Evolutionary conservation across 2,888 invertebrate genomes (phyloP).

Genomic region (Polyploca ridens): DNA sequence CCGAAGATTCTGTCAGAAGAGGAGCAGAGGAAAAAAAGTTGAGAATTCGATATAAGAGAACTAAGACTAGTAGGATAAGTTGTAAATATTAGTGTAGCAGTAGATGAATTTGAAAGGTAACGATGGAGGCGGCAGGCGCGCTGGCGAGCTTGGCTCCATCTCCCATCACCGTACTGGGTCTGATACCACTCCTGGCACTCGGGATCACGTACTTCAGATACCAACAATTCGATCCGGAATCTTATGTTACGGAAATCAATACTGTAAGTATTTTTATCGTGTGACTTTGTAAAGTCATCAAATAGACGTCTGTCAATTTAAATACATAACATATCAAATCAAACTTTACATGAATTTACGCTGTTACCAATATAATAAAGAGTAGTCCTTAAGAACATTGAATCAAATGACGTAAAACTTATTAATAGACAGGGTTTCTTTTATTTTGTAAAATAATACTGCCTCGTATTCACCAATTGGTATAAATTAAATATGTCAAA

Average conservation of each 20-base stretch:
- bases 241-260: constrained; percentile 88
- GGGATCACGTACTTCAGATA: constrained; percentile 93
- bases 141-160: constrained; percentile 85
- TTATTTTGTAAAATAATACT: too few species aligned
- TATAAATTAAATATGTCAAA: too few species aligned
- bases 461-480: too few species aligned
- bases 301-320: too few species aligned
- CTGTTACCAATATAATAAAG: too few species aligned
- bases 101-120: constrained; percentile 69
- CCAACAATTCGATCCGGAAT: constrained; percentile 92
- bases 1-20: constrained; percentile 88
- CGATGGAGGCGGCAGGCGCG: constrained; percentile 81
- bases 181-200: constrained; percentile 92
- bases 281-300: not conserved
- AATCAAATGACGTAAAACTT: too few species aligned
- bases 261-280: constrained; percentile 82
- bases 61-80: constrained; percentile 74
- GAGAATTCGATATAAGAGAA: constrained; percentile 87
- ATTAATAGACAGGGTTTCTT: too few species aligned
- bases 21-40: constrained; percentile 78
- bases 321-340: too few species aligned
- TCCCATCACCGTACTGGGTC: constrained; percentile 87
- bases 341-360: too few species aligned
- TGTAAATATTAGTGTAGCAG: constrained; percentile 77
- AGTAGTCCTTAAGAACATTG: too few species aligned